phyloP scores from a whole-genome alignment of 2,113 vertebrate genomes.

The Alouatta palliata region DNA sequence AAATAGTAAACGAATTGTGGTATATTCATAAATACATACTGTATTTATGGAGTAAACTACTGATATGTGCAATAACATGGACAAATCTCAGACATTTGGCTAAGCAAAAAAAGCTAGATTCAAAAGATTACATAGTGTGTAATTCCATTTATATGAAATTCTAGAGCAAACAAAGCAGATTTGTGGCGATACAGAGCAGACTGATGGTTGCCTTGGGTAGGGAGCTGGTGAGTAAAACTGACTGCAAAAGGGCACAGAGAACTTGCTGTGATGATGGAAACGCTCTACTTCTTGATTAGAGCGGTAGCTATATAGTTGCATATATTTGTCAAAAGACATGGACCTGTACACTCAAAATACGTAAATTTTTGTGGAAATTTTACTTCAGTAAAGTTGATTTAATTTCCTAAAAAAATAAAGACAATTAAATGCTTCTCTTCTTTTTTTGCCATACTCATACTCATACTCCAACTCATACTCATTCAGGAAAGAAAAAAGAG shows the following conservation, averaged over 20 bases:
- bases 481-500: neutral
- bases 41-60: neutral
- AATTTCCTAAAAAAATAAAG: neutral
- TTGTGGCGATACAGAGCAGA: neutral
- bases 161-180: constrained; percentile 8
- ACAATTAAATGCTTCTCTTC: neutral
- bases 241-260: neutral
- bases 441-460: neutral
- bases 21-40: neutral
- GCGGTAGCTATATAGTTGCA: neutral
- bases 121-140: neutral
- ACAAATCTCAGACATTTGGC: constrained; percentile 6
- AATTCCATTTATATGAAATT: constrained; percentile 36
- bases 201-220: neutral
- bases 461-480: neutral
- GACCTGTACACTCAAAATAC: neutral
- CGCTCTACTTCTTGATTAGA: neutral
- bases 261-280: neutral
- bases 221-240: neutral
- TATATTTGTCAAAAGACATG: neutral
- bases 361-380: constrained; percentile 18
- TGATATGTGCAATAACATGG: neutral
- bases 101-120: neutral
- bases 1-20: neutral
- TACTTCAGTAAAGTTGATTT: constrained; percentile 33